Conservation (phyloP, 2,888 invertebrate genomes). For the Cyaniris semiargus region DNA sequence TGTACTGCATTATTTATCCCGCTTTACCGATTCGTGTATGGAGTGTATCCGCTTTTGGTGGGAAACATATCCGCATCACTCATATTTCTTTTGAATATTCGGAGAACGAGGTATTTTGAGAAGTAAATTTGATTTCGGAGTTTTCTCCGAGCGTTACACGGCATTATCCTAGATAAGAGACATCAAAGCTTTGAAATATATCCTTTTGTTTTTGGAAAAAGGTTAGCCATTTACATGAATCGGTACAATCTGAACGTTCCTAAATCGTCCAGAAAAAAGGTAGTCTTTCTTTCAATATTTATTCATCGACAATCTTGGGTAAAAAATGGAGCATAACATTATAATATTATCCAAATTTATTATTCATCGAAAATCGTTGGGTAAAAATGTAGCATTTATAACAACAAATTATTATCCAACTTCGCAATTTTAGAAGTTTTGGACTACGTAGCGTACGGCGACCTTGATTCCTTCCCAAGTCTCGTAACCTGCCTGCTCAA, state of each 20-base stretch:
- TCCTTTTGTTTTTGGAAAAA: conserved; percentile 7
- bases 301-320: neutral
- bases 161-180: neutral
- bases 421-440: conserved; percentile 4
- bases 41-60: conserved; percentile 2
- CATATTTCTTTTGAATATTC: conserved; percentile 4
- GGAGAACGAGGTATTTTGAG: neutral
- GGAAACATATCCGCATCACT: neutral
- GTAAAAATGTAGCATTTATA: neutral
- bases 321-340: neutral
- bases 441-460: conserved; percentile 65
- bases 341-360: neutral
- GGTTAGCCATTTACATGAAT: conserved; percentile 6
- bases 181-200: conserved; percentile 5
- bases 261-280: neutral
- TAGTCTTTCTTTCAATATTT: neutral
- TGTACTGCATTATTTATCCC: conserved; percentile 27
- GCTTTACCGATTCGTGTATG: neutral
- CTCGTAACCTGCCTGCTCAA: conserved; percentile 79
- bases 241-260: neutral
- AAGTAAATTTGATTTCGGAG: neutral
- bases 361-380: neutral
- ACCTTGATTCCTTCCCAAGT: conserved; percentile 82
- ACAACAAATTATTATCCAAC: neutral
- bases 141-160: neutral